Evolutionary conservation across 2,797 vertebrate genomes (phyloP).

Genomic region (Tiaroga cobitis): DNA sequence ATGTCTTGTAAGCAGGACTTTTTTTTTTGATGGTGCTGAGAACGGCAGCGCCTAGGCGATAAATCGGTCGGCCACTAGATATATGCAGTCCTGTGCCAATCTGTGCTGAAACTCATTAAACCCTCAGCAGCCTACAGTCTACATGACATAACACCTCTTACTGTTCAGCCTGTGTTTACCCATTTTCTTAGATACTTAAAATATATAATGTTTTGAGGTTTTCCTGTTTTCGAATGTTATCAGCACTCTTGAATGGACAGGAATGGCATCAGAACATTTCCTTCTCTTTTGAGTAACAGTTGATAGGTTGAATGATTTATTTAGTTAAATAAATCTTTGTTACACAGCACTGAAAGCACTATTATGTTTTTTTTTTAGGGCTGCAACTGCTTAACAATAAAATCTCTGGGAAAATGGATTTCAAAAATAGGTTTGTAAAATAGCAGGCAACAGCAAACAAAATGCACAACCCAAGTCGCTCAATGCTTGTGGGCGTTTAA

Average conservation of each 20-base stretch:
- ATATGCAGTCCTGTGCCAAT: background rate
- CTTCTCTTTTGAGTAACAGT: background rate
- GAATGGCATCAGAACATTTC: background rate
- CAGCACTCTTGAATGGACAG: background rate
- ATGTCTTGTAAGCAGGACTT: no score
- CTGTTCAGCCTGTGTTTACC: background rate
- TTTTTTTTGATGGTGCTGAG: no score
- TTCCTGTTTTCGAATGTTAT: background rate
- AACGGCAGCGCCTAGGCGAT: no score
- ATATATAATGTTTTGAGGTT: background rate
- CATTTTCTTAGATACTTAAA: background rate
- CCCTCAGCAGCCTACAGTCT: background rate
- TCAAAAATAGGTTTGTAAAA: background rate
- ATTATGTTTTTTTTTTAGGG: background rate
- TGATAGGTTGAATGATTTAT: background rate
- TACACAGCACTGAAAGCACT: background rate
- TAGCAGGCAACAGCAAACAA: background rate
- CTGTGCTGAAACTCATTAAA: background rate
- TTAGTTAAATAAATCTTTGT: background rate
- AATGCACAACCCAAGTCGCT: background rate
- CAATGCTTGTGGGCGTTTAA: background rate
- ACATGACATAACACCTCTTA: background rate
- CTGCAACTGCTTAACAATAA: background rate
- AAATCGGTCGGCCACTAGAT: no score
- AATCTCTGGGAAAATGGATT: background rate